A percentile compares a stretch with the other conserved stretches of the same genome.
phyloP scores from a whole-genome alignment of 2,888 invertebrate species.

The Pandemis corylana region DNA sequence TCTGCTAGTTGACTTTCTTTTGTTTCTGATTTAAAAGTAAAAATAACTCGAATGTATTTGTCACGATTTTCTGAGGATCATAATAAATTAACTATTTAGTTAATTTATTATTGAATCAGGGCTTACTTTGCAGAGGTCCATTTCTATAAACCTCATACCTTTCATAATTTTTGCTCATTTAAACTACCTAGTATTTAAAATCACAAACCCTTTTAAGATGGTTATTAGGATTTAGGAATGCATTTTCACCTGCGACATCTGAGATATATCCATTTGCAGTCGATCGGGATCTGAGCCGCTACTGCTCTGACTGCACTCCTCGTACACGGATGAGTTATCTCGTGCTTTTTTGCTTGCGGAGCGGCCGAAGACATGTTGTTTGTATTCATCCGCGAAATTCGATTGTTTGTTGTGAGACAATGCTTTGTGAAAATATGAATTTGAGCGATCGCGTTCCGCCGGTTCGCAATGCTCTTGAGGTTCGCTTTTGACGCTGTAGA shows the following conservation, averaged over 20 bases:
- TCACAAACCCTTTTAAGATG: background rate
- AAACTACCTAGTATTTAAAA: background rate
- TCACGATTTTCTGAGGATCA: no score
- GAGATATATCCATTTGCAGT: conserved; percentile 89
- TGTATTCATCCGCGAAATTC: conserved; percentile 71
- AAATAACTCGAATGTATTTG: background rate
- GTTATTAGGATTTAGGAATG: background rate
- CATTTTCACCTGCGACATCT: conserved; percentile 75
- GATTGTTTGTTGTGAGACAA: conserved; percentile 59
- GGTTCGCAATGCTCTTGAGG: conserved; percentile 62
- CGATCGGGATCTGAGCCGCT: conserved; percentile 91
- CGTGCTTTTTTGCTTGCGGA: conserved; percentile 63
- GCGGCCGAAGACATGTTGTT: conserved; percentile 69
- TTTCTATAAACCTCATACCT: no score
- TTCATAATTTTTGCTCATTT: no score
- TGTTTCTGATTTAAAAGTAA: background rate
- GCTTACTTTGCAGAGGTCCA: no score
- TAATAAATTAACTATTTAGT: no score
- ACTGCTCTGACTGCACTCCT: conserved; percentile 87
- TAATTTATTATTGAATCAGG: no score
- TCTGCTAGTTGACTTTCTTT: background rate
- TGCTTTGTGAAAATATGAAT: conserved; percentile 61
- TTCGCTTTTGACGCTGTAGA: conserved; percentile 75
- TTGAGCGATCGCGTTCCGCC: conserved; percentile 57
- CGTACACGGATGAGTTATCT: conserved; percentile 81